Base-by-base conservation (phyloP, 2,113 vertebrate genomes). In the Barnardius zonarius region DNA sequence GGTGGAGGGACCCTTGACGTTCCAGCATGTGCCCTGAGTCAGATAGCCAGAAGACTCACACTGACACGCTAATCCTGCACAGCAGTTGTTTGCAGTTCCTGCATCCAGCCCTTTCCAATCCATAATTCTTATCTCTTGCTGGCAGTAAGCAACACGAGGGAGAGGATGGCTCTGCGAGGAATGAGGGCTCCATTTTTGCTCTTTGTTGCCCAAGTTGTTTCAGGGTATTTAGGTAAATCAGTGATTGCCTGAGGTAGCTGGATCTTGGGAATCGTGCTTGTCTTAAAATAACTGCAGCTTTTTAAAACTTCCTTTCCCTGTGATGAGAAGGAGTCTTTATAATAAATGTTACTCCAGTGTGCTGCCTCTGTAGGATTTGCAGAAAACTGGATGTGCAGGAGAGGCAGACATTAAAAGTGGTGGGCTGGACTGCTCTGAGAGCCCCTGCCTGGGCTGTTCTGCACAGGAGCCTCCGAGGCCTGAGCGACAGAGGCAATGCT, bases 41-140 rank as follows among this genome's bases (percentile, higher is more conserved):
- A 79, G 84, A 94, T 85, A 96, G 85, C 48, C 39, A 51, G 90
- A 79, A 85, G 64, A 22, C 86, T 90, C 77, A 41, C 68, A 70
- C 67, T 92, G 55, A 9, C 16, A 10, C 2, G 1, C 87, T 93
- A 90, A 93, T 91, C 84, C 90, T 86, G 85, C 72, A 5, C 75
- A 88, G 87, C 75, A 63, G 68, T 76, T 66, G 63, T 77, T 70
- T 78, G 44, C 9, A 1, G 37, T 52, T 85, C 79, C 76, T 54
- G 64, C 64, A 89, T 64, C 54, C 85, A 89, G 82, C 92, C 63
- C 39, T 85, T 73, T 61, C 73, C 78, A 25, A 52, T 49, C 87
- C 70, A 31, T 19, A 49, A 63, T 78, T 88, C 44, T 95, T 88
- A 88, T 85, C 92, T 95, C 85, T 51, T 24, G 8, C 9, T 52